Evolutionary conservation across 2,797 vertebrate species (phyloP), one percentile per base, ranked within the genome.

Genomic region (Hippoglossus hippoglossus): DNA sequence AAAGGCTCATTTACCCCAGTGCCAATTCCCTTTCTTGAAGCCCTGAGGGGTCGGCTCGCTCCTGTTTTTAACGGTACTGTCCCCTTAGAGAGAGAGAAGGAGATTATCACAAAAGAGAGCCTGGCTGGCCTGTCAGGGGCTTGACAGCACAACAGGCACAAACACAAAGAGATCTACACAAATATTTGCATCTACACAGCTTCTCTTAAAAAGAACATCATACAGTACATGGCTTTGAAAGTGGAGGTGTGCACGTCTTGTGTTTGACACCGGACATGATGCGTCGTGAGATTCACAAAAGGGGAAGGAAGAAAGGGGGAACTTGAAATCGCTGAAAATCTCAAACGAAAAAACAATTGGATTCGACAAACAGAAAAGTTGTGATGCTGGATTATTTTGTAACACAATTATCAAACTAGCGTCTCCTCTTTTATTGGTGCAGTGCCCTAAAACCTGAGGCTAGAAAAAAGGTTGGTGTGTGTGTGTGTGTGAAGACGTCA

Each of bases 11-110:
- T 95, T 95, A 95, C 94, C 94, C 94, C 94, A 95, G 90, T 95
- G 94, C 94, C 94, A 95, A 95, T 93, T 95, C 92, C 94, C 93
- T 94, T 95, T 95, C 94, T 90, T 95, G 94, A 95, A 95, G 92
- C 94, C 94, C 92, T 94, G 94, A 89, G 94, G 94, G 91, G 88
- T 95, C 87, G 92, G 94, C 91, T 95, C 94, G 78, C 91, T 95
- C 94, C 94, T 95, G 94, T 93, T 95, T 94, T 94, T 95, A 94
- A 95, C 87, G 86, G 94, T 92, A 94, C 92, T 93, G 92, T 95
- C 94, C 93, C 94, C 94, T 95, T 95, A 92, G 92, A 94, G 87
- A 94, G 90, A 95, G 80, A 94, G 80, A 94, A 94, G 91, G 88
- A 94, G 79, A 92, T 94, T 77, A 91, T 94, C 91, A 95, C 88